phyloP scores from a whole-genome alignment of 2,888 invertebrate genomes.

The Asteroscopus sphinx region DNA sequence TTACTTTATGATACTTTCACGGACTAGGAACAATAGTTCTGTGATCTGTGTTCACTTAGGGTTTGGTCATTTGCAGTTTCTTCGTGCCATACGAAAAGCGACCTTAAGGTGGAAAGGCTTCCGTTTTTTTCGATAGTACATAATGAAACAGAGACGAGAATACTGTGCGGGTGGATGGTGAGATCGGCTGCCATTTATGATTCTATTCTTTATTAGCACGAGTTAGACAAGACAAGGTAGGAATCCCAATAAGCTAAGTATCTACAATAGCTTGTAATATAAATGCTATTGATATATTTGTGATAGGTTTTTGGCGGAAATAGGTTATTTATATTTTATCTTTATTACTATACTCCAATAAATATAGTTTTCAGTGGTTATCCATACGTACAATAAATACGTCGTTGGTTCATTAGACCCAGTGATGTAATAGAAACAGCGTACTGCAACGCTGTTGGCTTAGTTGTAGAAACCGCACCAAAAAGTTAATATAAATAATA shows the following conservation, averaged over 20 bases:
- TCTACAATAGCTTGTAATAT: conserved; percentile 24
- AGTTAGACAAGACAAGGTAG: conserved; percentile 13
- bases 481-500: conserved; percentile 8
- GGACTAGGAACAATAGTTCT: too few relatives aligned
- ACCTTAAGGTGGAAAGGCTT: too few relatives aligned
- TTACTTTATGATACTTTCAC: too few relatives aligned
- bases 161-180: too few relatives aligned
- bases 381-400: conserved; percentile 2
- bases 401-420: conserved; percentile 5
- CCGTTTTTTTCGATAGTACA: too few relatives aligned
- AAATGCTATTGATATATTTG: conserved; percentile 19
- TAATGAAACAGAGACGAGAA: too few relatives aligned
- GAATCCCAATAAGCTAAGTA: conserved; percentile 27
- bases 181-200: too few relatives aligned
- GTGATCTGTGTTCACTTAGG: too few relatives aligned
- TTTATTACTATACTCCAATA: conserved; percentile 12
- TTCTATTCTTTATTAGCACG: too few relatives aligned
- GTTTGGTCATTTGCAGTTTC: too few relatives aligned
- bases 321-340: conserved; percentile 34
- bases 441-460: conserved; percentile 9
- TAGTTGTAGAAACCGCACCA: conserved; percentile 5
- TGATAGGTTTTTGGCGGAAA: conserved; percentile 11
- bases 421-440: conserved; percentile 3
- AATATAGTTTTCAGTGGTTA: not conserved
- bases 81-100: too few relatives aligned